Conservation (phyloP, 2,888 invertebrate species). For the Stomorhina lunata region DNA sequence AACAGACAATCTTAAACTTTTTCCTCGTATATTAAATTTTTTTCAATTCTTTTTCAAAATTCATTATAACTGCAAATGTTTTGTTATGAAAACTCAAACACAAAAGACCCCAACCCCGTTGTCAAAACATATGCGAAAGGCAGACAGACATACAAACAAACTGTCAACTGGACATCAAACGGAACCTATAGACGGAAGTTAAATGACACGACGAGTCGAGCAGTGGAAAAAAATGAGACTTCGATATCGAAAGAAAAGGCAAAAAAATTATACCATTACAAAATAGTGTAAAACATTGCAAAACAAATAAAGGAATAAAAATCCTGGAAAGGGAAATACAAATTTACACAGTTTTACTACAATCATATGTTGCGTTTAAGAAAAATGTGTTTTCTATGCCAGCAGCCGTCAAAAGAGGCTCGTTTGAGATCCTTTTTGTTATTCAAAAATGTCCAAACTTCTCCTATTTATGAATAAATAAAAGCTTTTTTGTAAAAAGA, state of each 20-base stretch:
- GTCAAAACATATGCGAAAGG: background rate
- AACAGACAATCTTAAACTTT: constrained; percentile 13
- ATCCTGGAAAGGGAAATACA: constrained; percentile 3
- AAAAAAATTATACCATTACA: constrained; percentile 4
- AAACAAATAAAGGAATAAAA: constrained; percentile 12
- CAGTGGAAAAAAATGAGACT: constrained; percentile 19
- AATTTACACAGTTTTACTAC: constrained; percentile 52
- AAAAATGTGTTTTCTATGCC: too few species aligned
- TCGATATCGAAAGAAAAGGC: constrained; percentile 1
- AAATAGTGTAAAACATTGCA: constrained; percentile 12
- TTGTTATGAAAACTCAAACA: constrained; percentile 2
- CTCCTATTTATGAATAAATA: constrained; percentile 46
- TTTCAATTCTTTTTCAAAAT: background rate
- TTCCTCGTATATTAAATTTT: background rate
- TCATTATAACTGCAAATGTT: constrained; percentile 28
- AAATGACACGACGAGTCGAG: constrained; percentile 35
- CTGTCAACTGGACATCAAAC: constrained; percentile 62
- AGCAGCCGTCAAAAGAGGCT: background rate
- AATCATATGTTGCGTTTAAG: constrained; percentile 54
- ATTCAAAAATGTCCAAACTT: background rate
- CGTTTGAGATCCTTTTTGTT: background rate
- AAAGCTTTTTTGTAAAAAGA: background rate
- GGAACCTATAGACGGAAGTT: constrained; percentile 59
- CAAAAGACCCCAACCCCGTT: background rate
- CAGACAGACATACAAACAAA: constrained; percentile 37